Evolutionary conservation across 2,113 vertebrate species (phyloP).

Genomic region (Neodon shergylaensis): DNA sequence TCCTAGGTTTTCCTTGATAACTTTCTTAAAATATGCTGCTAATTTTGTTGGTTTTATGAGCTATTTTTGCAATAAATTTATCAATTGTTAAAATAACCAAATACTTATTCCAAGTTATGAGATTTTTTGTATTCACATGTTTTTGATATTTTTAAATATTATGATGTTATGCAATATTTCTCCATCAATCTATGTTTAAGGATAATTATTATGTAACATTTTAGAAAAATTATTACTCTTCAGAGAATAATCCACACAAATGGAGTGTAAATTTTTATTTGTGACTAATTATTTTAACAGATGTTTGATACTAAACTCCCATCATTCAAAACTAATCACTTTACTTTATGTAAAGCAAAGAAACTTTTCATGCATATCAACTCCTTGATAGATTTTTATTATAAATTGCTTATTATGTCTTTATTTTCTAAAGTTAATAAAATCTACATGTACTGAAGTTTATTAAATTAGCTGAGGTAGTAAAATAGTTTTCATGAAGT

Average conservation of each 20-base stretch:
- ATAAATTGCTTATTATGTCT: not conserved
- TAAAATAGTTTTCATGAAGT: not conserved
- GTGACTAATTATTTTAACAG: slow-evolving; percentile 27
- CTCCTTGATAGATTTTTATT: not conserved
- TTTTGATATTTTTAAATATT: slow-evolving; percentile 2
- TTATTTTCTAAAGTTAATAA: not conserved
- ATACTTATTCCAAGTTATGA: not conserved
- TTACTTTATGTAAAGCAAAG: not conserved
- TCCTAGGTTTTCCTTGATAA: not conserved
- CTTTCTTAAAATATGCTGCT: not conserved
- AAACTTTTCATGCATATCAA: not conserved
- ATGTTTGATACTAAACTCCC: not conserved
- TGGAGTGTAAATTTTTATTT: not conserved
- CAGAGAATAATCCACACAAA: not conserved
- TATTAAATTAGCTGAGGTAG: not conserved
- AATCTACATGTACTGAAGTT: not conserved
- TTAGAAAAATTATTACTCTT: slow-evolving; percentile 8
- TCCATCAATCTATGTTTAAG: not conserved
- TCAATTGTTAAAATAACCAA: slow-evolving; percentile 40
- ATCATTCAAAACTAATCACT: slow-evolving; percentile 26
- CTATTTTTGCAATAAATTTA: not conserved
- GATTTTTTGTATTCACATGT: not conserved
- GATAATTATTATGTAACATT: slow-evolving; percentile 20
- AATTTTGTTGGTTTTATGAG: slow-evolving; percentile 45
- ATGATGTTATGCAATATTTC: not conserved